Base-by-base conservation (phyloP, 2,797 vertebrate genomes). In the Borostomias antarcticus region DNA sequence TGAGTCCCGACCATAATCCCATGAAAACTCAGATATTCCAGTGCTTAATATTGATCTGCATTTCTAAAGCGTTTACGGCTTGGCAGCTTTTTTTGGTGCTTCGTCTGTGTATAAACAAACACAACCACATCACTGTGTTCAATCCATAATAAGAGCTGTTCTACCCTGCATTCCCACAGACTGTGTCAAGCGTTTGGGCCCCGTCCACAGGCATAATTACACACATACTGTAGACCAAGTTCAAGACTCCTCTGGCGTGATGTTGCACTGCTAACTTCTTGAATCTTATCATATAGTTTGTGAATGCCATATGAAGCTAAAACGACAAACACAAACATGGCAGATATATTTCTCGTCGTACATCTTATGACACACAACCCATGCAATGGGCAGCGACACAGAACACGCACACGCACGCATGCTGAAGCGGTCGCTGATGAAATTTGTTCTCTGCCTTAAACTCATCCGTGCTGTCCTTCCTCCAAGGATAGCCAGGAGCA, bases 41-140 rank as follows among this genome's bases (percentile, higher is more conserved):
- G 76, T 76, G 71, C 75, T 77, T 45, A 57, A 68, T 81, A 86
- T 86, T 79, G 85, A 89, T 88, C 81, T 73, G 82, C 64, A 73
- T 82, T 81, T 81, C 59, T 63, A 68, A 82, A 80, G 76, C 80
- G 47, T 82, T 80, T 64, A 70, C 66, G 56, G 75, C 80, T 77
- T 86, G 86, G 83, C 81, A 89, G 83, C 82, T 66, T 32, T 59
- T 69, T 82, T 85, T 77, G 74, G 37, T 59, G 37, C 21, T 26
- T 58, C 21, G 26, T 8, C 76, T 76, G 68, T 73, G 70, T 73
- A 72, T 76, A 81, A 82, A 78, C 82, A 87, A 88, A 86, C 86
- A 87, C 82, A 77, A 84, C 86, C 84, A 58, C 85, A 82, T 48
- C 64, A 79, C 68, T 76, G 47, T 48, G 72, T 47, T 74, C 48